These are phyloP conservation scores for Acanthosepion pharaonis DNA, from an alignment of 2,888 invertebrate species.

Conservation along the genomic window DNA sequence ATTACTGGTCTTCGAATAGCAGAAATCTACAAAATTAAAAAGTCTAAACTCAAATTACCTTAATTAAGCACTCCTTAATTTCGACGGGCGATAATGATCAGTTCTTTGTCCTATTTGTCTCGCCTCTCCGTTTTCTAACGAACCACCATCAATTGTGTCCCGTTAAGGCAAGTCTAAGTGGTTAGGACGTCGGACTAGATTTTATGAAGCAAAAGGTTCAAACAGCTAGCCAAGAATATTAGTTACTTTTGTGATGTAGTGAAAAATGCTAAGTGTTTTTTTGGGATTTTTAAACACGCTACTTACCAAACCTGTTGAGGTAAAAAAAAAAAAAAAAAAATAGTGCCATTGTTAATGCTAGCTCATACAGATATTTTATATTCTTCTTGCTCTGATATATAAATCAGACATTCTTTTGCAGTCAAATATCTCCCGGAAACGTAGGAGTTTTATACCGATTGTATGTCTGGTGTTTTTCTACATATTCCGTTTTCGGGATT, in stretches of 20 bases:
- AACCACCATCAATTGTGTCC: neutral
- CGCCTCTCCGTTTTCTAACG: neutral
- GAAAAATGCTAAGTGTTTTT: neutral
- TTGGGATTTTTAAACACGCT: neutral
- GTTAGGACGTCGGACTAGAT: neutral
- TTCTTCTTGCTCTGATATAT: too few species aligned
- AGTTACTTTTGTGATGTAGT: neutral
- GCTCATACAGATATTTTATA: too few species aligned
- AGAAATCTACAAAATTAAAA: neutral
- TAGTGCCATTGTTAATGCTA: too few species aligned
- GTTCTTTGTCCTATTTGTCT: neutral
- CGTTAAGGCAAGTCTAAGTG: neutral
- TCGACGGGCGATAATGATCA: neutral
- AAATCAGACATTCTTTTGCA: too few species aligned
- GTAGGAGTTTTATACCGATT: too few species aligned
- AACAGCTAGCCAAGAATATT: neutral
- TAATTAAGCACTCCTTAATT: slow-evolving; percentile 33
- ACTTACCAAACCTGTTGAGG: too few species aligned
- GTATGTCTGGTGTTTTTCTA: too few species aligned
- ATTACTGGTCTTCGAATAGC: neutral
- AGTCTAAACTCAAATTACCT: neutral
- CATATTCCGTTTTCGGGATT: too few species aligned
- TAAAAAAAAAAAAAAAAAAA: too few species aligned
- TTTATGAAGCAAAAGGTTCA: neutral
- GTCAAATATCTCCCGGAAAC: too few species aligned